Conservation (phyloP, 1,140 invertebrate species). For the Mamestra configurata region DNA sequence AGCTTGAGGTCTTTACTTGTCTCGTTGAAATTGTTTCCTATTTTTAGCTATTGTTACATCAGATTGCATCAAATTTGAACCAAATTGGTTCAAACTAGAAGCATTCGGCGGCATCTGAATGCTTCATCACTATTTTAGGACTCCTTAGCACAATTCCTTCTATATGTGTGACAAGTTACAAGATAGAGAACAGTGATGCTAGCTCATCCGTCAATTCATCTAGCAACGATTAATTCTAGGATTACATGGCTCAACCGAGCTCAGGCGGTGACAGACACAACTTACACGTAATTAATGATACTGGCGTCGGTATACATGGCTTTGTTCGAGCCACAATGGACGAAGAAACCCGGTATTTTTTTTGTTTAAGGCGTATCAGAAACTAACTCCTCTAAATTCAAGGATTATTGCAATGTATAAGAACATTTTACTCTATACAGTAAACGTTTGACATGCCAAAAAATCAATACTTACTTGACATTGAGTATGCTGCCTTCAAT, state of each 20-base stretch:
- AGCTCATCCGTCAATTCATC: constrained; percentile 19
- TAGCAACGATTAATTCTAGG: constrained; percentile 19
- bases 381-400: not conserved
- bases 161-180: not conserved
- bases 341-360: not conserved
- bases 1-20: too few relatives aligned
- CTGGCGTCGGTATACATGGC: constrained; percentile 1
- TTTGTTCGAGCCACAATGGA: constrained; percentile 26
- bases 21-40: too few relatives aligned
- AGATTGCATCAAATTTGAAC: too few relatives aligned
- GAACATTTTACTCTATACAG: not conserved
- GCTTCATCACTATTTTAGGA: too few relatives aligned
- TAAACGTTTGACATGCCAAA: not conserved
- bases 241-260: constrained; percentile 15
- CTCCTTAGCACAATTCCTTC: not conserved
- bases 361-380: not conserved
- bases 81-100: too few relatives aligned
- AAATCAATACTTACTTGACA: constrained; percentile 14
- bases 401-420: not conserved
- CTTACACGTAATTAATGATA: constrained; percentile 34
- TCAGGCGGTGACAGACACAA: constrained; percentile 16
- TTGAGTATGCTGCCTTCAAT: not conserved
- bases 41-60: too few relatives aligned
- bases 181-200: not conserved
- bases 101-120: too few relatives aligned